Base-by-base conservation (phyloP, 2,888 invertebrate species). In the Scaptomyza parva region DNA sequence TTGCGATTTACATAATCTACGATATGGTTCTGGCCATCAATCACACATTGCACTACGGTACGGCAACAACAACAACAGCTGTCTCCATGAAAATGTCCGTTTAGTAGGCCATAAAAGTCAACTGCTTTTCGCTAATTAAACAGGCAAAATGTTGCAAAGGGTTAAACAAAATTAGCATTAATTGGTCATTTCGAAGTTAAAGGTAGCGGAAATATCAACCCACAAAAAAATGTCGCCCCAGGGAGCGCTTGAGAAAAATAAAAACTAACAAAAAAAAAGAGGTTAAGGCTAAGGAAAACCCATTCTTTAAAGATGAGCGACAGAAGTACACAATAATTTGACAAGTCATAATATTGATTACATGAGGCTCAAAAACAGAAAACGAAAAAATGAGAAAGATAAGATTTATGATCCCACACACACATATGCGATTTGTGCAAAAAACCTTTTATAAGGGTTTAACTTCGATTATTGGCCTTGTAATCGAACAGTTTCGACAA, bases 401-500 rank as follows among this genome's bases (percentile, higher is more conserved):
- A 77, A 79, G 88, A 87, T 85, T 85, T 85, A 85, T 85, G 77
- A 54, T 53, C 70, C 70, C 86, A 37, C 37, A 86, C 86, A 63
- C 86, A 37, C 37, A 86, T 81, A 63, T 74, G 76, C 55, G 82
- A 72, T 81, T 66, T 70, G 74, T 50, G 64, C n/a, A n/a, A n/a
- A 30, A 41, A 20, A 52, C 55, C 63, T 52, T 68, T 67, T 59
- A 35, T 41, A 43, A 53, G 66, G 84, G 47, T 88, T 86, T 80
- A 80, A 67, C 53, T 86, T 80, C 88, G 89, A 89, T 90, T 91
- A 90, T 90, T 90, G 83, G 83, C 82, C 76, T 84, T 86, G 89
- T 90, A 90, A 90, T 90, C 90, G 89, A 88, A 90, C 90, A 90
- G 90, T 89, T 89, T 90, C 89, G 91, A 90, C 89, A 89, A 90